A percentile compares a stretch with the other conserved stretches of the same genome.
These are phyloP conservation scores for Periophthalmodon schlosseri DNA, from an alignment of 2,113 vertebrate species.

Conservation along the genomic window DNA sequence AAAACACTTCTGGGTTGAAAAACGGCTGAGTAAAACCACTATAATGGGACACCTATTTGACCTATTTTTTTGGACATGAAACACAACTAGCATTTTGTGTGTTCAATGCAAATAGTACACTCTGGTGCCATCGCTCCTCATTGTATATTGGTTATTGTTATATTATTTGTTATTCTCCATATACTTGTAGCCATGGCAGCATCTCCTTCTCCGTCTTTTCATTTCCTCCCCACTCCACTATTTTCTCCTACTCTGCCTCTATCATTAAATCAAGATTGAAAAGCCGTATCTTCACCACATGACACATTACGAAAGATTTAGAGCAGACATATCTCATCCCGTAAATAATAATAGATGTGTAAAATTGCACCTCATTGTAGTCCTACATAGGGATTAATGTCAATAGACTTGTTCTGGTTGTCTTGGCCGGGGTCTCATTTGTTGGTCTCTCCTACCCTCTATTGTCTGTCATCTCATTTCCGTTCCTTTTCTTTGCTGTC, in stretches of 20 bases:
- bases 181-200: constrained; percentile 20
- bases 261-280: constrained; percentile 31
- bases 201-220: constrained; percentile 40
- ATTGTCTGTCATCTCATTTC: constrained; percentile 34
- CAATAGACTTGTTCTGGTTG: constrained; percentile 20
- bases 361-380: constrained; percentile 34
- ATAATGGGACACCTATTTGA: neutral
- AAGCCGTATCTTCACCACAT: constrained; percentile 13
- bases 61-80: neutral
- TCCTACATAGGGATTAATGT: constrained; percentile 8
- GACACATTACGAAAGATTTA: constrained; percentile 31
- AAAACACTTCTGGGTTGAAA: neutral
- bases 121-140: neutral
- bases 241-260: neutral
- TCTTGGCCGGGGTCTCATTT: constrained; percentile 5
- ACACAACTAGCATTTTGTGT: neutral
- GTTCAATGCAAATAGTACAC: neutral
- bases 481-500: constrained; percentile 23
- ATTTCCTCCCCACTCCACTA: constrained; percentile 44
- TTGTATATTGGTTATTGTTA: constrained; percentile 7
- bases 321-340: constrained; percentile 41
- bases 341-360: constrained; percentile 14
- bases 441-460: constrained; percentile 5
- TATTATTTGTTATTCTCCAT: constrained; percentile 4
- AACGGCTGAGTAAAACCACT: neutral